phyloP scores from a whole-genome alignment of 2,797 vertebrate genomes.

The Neosilurus hyrtlii region DNA sequence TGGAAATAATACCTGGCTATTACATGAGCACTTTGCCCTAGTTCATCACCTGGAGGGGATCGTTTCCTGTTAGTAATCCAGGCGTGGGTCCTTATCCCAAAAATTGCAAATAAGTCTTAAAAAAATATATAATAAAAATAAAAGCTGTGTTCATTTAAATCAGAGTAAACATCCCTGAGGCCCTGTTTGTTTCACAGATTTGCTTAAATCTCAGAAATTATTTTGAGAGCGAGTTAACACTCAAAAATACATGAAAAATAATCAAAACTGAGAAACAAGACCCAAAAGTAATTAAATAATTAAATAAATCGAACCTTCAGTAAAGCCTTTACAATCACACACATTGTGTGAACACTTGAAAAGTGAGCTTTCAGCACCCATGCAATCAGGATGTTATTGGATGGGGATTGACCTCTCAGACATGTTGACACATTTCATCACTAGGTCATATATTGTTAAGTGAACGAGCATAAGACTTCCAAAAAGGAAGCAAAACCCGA shows the following conservation, averaged over 20 bases:
- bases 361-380: slow-evolving; percentile 37
- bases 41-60: slow-evolving; percentile 20
- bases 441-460: slow-evolving; percentile 29
- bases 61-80: slow-evolving; percentile 33
- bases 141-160: background rate
- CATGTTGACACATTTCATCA: slow-evolving; percentile 37
- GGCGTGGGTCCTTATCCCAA: background rate
- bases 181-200: background rate
- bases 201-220: slow-evolving; percentile 20
- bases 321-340: background rate
- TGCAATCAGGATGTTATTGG: slow-evolving; percentile 46
- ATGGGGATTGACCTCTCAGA: slow-evolving; percentile 40
- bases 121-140: background rate
- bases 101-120: background rate
- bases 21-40: slow-evolving; percentile 27
- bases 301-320: background rate
- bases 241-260: background rate
- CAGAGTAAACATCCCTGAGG: slow-evolving; percentile 20
- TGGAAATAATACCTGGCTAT: slow-evolving; percentile 33
- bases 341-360: slow-evolving; percentile 13
- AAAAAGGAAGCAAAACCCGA: slow-evolving; percentile 67
- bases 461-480: slow-evolving; percentile 48
- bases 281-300: too few relatives aligned
- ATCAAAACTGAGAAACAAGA: background rate
- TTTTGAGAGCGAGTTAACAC: background rate